Base-by-base conservation (phyloP, 1,140 invertebrate species). In the Zeugodacus cucurbitae region DNA sequence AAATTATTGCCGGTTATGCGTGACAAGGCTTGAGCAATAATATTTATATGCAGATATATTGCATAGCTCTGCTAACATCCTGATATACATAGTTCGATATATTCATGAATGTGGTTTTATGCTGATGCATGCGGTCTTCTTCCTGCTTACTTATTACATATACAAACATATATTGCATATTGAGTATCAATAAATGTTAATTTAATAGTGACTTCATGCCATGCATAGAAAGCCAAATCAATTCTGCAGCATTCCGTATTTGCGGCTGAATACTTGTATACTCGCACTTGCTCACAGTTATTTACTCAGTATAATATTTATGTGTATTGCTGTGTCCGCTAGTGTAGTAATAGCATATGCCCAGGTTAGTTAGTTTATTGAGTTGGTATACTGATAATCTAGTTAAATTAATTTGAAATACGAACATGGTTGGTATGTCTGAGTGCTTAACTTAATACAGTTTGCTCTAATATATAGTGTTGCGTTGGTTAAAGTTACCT, bases 111-210 rank as follows among this genome's bases (percentile, higher is more conserved):
- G 29, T 67, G 67, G 34, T 20, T 74, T 74, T 37, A 22, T 41
- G 67, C 37, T 82, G 37, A 48, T 26, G 22, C 20, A 82, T 82
- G 26, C 41, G 20, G 22, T 34, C 1, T 54, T 34, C 1, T 54
- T 14, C 17, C 8, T 48, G 7, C 41, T 11, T 7, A 70, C 44
- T 82, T 26, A 26, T 82, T 54, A 54, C 11, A n/a, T n/a, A n/a
- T n/a, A n/a, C n/a, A n/a, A n/a, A n/a, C 34, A 62, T 62, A 70
- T 44, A 48, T 29, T n/a, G 74, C 74, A 82, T 48, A 82, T 82
- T 44, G 74, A 48, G 74, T 48, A 82, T 22, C 44, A 29, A 48
- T 82, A 82, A 82, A 82, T 82, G 74, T 82, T 82, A 82, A 82
- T 82, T 82, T 82, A 29, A 82, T 48, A 41, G 74, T 82, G 41